Base-by-base conservation (phyloP, 2,888 invertebrate species). In the Acronicta alni region DNA sequence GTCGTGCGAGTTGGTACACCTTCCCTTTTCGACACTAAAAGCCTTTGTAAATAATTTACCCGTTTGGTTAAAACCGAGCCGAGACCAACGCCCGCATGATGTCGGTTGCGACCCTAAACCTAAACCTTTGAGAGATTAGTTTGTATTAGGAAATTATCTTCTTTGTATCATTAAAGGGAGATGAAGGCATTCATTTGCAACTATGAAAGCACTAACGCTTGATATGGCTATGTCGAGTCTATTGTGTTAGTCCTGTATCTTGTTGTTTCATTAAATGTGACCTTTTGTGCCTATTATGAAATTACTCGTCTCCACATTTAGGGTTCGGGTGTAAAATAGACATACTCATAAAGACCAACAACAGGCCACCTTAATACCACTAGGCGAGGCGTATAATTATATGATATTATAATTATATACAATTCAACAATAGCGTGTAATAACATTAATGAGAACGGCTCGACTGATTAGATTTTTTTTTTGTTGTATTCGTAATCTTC, bases 81-180 rank as follows among this genome's bases (percentile, higher is more conserved):
- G 65, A 76, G 77, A 70, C 70, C 76, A 57, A 71, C 54, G 75
- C 83, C 83, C 83, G 83, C 80, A 83, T 83, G 75, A 75, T 79
- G 72, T 75, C 49, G 70, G 72, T 76, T 70, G 55, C 61, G 56
- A 68, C 73, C 76, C 71, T 80, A 67, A 80, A 77, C 81, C 82
- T 74, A 67, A 69, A 75, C 81, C 82, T 82, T 82, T 81, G 78
- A 74, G 80, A 81, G 80, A 83, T 83, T 82, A 81, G 77, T 81
- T 77, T 72, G 75, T 80, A 79, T 74, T 79, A 72, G 72, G 60
- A 68, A 78, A 79, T 79, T 72, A 77, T 73, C 68, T 79, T 76
- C 72, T 78, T 78, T 66, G 67, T 75, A 52, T 60, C 70, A 58
- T 59, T 65, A 65, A 23, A 52, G 46, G 48, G 55, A 54, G 43